phyloP scores from a whole-genome alignment of 2,888 invertebrate genomes.

The Dromius quadrimaculatus region DNA sequence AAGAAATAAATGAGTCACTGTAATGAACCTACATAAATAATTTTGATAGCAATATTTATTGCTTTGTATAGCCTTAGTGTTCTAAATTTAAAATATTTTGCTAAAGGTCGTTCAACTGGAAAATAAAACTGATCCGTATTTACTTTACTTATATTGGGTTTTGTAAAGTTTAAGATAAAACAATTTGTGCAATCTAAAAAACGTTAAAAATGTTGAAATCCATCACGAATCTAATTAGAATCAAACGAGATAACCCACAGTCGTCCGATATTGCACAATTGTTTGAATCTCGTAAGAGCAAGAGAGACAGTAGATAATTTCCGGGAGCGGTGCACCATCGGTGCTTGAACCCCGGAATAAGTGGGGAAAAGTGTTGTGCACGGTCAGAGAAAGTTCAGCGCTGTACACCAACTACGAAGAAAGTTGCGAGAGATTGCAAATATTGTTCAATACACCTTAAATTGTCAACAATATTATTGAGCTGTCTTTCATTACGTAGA shows the following conservation, averaged over 20 bases:
- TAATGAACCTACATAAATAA: slow-evolving; percentile 3
- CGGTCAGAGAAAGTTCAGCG: slow-evolving; percentile 27
- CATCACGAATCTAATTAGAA: slow-evolving; percentile 36
- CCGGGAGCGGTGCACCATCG: slow-evolving; percentile 45
- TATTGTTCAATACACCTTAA: too few relatives aligned
- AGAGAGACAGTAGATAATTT: slow-evolving; percentile 19
- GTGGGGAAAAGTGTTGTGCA: slow-evolving; percentile 13
- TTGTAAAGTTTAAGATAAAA: background rate
- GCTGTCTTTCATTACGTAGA: too few relatives aligned
- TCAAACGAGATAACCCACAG: slow-evolving; percentile 30
- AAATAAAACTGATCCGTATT: slow-evolving; percentile 22
- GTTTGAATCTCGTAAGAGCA: slow-evolving; percentile 19
- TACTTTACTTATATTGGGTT: background rate
- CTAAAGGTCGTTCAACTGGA: slow-evolving; percentile 12
- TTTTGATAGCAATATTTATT: too few relatives aligned
- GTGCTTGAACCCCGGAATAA: slow-evolving; percentile 37
- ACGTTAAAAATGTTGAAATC: slow-evolving; percentile 31
- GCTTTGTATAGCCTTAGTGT: slow-evolving; percentile 5
- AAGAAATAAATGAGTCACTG: slow-evolving; percentile 2
- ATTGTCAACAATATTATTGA: too few relatives aligned
- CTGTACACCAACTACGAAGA: background rate
- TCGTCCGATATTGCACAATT: slow-evolving; percentile 28
- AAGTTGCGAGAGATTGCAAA: background rate
- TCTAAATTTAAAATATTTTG: slow-evolving; percentile 17
- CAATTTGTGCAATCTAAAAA: slow-evolving; percentile 32